Evolutionary conservation across 1,140 invertebrate species (phyloP).

Genomic region (Achroia grisella): DNA sequence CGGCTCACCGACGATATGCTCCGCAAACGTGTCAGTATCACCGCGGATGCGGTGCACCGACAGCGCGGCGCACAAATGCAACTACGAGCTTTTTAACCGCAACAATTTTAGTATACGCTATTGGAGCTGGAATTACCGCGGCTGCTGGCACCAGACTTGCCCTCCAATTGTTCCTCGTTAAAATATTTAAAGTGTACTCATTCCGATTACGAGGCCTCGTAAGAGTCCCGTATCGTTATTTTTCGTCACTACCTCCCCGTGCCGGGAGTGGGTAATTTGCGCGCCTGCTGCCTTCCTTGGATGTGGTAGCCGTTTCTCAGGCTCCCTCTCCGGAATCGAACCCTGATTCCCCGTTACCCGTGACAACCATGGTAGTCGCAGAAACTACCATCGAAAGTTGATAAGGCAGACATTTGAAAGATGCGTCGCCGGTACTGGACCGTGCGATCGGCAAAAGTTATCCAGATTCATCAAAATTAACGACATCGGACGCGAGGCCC

Average conservation of each 20-base stretch:
- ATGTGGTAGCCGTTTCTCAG: constrained; percentile 2
- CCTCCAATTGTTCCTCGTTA: constrained; percentile 92
- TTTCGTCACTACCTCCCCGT: constrained; percentile 84
- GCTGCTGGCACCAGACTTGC: constrained; percentile 94
- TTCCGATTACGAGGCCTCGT: constrained; percentile 88
- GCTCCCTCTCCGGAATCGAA: constrained; percentile 2
- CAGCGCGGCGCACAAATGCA: constrained; percentile 38
- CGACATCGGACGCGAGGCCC: constrained; percentile 73
- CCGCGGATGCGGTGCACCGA: constrained; percentile 5
- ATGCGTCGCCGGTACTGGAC: constrained; percentile 3
- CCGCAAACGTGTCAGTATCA: constrained; percentile 5
- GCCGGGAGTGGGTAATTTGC: constrained; percentile 2
- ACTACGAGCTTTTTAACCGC: constrained; percentile 86
- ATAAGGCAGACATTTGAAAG: constrained; percentile 6
- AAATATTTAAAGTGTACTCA: constrained; percentile 93
- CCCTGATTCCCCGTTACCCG: constrained; percentile 2
- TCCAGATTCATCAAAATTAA: constrained; percentile 32
- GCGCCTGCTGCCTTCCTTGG: constrained; percentile 1
- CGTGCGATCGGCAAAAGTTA: constrained; percentile 39
- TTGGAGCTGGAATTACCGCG: constrained; percentile 94
- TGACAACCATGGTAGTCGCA: constrained; percentile 28
- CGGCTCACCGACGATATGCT: constrained; percentile 4
- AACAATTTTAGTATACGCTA: constrained; percentile 92
- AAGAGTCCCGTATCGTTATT: constrained; percentile 90
- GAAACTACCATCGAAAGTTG: constrained; percentile 81